phyloP scores from a whole-genome alignment of 2,797 vertebrate species.

The Gymnoscopelus microlampas region DNA sequence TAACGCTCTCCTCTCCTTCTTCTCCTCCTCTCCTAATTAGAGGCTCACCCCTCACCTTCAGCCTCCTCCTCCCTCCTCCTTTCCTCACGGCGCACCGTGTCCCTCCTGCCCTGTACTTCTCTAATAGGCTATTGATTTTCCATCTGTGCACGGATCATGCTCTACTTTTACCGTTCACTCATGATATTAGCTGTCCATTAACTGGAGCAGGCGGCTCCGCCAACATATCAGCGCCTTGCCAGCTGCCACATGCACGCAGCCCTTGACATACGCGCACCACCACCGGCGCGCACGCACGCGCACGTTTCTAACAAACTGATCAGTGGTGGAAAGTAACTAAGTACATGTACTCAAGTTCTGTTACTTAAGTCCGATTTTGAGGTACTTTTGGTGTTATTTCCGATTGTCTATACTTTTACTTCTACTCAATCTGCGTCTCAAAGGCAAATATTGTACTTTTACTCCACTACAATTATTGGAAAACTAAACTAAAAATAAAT shows the following conservation, averaged over 20 bases:
- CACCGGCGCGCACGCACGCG: neutral
- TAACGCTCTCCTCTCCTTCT: conserved; percentile 1
- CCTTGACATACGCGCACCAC: neutral
- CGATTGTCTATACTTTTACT: no score
- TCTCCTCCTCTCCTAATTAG: conserved; percentile 28
- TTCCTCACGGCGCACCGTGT: conserved; percentile 53
- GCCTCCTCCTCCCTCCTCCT: conserved; percentile 76
- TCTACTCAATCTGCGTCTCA: no score
- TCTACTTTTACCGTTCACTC: conserved; percentile 90
- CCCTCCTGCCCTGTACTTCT: conserved; percentile 82
- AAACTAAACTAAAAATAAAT: no score
- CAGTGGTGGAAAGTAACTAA: no score
- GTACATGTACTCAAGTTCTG: no score
- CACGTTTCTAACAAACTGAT: no score
- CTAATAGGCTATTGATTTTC: conserved; percentile 98
- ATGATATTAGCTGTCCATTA: conserved; percentile 94
- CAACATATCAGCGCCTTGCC: conserved; percentile 77
- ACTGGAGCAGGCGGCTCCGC: conserved; percentile 79
- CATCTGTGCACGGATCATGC: conserved; percentile 86
- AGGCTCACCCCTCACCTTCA: conserved; percentile 5
- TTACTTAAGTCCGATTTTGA: no score
- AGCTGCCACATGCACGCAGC: conserved; percentile 47
- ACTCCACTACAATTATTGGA: no score
- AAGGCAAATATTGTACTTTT: no score
- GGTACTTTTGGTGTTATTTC: no score